Evolutionary conservation across 2,113 vertebrate genomes (phyloP), one percentile per base, ranked within the genome.

Genomic region (Tachysurus fulvidraco): DNA sequence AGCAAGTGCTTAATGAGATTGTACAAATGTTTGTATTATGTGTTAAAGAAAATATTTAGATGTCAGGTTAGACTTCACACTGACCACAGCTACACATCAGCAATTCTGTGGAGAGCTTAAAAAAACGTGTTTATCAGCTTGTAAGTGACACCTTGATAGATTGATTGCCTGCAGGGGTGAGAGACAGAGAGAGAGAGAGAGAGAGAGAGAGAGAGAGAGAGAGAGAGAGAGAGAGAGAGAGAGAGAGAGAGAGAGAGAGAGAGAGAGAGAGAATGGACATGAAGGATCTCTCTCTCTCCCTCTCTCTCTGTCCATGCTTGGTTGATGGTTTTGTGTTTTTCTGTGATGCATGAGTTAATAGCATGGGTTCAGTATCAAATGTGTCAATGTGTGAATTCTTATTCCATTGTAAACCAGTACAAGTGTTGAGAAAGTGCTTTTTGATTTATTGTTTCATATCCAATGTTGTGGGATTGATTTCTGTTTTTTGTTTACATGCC

Each of bases 121-220:
- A 50, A 36, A 91, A 89, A 88, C 88, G 82, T 89, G 90, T 93
- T 93, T 92, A 93, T 94, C 91, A 88, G 92, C 87, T 78, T 57
- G 57, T 79, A 88, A 89, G 76, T 87, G 88, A 83, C 88, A 85
- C 85, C 86, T 90, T 90, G 78, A 80, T 79, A 90, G 91, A 92
- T 92, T 90, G 86, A 92, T 91, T 64, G 74, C 81, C 9, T 36
- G 65, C 30, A 79, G 76, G 67, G 64, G 88, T 67, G 84, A 85
- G 52, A 9, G 46, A 9, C 5, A 9, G 46, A 9, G 36, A 36
- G 36, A 36, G 36, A 36, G 36, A 36, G 36, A 36, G 36, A 36
- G 36, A 36, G 36, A 36, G 36, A 36, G 76, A 83, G 67, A 69
- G 88, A 76, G 84, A 85, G 52, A 9, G 46, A 9, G 46, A 9